Evolutionary conservation across 2,797 vertebrate genomes (phyloP), one percentile per base, ranked within the genome.

Genomic region (Mormyrops boulengeri): DNA sequence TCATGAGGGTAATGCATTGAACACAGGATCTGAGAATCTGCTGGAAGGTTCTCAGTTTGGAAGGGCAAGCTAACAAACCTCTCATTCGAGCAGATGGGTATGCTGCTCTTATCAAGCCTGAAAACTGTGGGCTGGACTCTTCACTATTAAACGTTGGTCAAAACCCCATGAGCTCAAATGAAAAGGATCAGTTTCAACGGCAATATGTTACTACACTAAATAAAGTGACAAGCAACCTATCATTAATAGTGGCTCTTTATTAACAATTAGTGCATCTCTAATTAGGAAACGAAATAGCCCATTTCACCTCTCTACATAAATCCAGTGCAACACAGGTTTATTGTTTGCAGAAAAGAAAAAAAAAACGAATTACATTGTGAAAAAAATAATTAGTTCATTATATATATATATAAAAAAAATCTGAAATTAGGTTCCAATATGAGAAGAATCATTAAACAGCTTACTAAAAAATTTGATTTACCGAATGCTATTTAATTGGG

Each of bases 401-500:
- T 50, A 50, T 50, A 50, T 91, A 92, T 52, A 92, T 92, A 92
- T 47, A 93, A 91, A 89, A 92, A 88, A 91, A 92, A 91, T 88
- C 69, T 66, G 73, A 93, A 92, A 49, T 91, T 90, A 93, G 82
- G 91, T 73, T 90, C 49, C 69, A 60, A 88, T 91, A 89, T 90
- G 89, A 89, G 90, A 93, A 94, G 91, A 93, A 94, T 89, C 93
- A 93, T 94, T 93, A 92, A 92, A 89, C 90, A 91, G 90, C 62
- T 89, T 19, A 90, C 90, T 90, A 91, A 92, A 91, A 92, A 91
- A 92, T 91, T 88, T 82, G 84, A 89, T 90, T 55, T 69, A 66
- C 87, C 44, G 47, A 60, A 62, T 62, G 87, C 41, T 82, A 90
- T 91, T 92, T 94, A 94, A 95, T 92, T 92, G 91, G 91, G 91